Conservation (phyloP, 2,888 invertebrate species). For the Eilema depressum region DNA sequence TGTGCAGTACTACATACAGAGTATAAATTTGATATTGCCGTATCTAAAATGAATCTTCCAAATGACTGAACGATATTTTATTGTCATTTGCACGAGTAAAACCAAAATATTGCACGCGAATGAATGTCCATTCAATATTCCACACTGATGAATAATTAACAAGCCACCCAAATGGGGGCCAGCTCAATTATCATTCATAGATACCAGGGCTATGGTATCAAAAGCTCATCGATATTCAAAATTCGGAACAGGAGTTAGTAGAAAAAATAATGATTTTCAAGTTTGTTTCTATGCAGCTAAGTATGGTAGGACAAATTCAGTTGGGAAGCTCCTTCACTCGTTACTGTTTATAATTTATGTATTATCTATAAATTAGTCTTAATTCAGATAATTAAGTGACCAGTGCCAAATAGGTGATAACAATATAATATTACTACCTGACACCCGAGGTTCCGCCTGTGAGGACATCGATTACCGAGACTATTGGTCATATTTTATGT, state of each 20-base stretch:
- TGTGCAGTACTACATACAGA: neutral
- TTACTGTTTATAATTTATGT: neutral
- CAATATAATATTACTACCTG: neutral
- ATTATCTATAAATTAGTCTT: neutral
- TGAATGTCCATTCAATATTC: constrained; percentile 47
- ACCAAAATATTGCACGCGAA: constrained; percentile 46
- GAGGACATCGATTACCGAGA: too few relatives aligned
- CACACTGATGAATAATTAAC: constrained; percentile 57
- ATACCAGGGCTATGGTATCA: constrained; percentile 10
- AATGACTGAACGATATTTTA: constrained; percentile 36
- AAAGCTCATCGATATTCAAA: constrained; percentile 9
- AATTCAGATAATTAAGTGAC: neutral
- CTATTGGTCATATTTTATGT: too few relatives aligned
- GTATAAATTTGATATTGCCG: neutral
- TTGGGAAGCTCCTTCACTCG: neutral
- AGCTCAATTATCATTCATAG: constrained; percentile 16
- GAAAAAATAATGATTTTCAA: neutral
- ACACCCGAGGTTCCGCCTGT: too few relatives aligned
- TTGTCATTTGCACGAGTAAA: constrained; percentile 37
- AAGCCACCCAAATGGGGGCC: constrained; percentile 27
- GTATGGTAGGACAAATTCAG: neutral
- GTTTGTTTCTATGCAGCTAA: neutral
- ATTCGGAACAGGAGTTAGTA: constrained; percentile 15
- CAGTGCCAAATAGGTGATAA: neutral
- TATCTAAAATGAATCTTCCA: neutral